These are phyloP conservation scores for Salvelinus alpinus DNA, from an alignment of 2,113 vertebrate genomes.

Conservation along the genomic window DNA sequence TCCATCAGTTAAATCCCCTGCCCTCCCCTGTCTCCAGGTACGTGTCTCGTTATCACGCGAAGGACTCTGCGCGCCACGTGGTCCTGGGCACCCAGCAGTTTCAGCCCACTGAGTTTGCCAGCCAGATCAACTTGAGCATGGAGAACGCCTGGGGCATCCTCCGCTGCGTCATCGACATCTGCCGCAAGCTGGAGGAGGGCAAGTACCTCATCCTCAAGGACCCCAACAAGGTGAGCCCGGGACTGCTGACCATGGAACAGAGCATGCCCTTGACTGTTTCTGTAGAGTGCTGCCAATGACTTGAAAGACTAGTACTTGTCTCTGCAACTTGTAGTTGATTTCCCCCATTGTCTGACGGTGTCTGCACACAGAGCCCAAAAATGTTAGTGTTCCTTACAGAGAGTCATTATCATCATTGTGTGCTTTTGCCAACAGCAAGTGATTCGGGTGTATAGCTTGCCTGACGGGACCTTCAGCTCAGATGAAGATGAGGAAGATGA, in stretches of 20 bases:
- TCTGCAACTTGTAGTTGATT: no score
- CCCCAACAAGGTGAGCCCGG: conserved; percentile 89
- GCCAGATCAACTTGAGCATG: conserved; percentile 98
- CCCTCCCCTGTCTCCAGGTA: conserved; percentile 72
- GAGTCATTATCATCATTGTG: background rate
- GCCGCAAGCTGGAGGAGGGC: conserved; percentile 97
- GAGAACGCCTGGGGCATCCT: conserved; percentile 99
- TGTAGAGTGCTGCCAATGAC: background rate
- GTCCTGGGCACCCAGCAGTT: conserved; percentile 98
- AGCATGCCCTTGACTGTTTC: background rate
- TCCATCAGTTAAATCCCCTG: background rate
- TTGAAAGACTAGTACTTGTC: no score
- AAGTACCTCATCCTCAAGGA: conserved; percentile 99
- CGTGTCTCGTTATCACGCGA: conserved; percentile 94
- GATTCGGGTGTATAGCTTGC: conserved; percentile 95
- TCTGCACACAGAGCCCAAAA: no score
- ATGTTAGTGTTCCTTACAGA: background rate
- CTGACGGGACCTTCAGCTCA: conserved; percentile 97
- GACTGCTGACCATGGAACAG: background rate
- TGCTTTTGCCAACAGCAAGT: conserved; percentile 81
- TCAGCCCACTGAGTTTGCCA: conserved; percentile 98
- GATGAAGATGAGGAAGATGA: conserved; percentile 98
- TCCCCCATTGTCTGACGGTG: no score
- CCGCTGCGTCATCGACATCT: conserved; percentile 96
- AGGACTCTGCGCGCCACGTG: conserved; percentile 94